Base-by-base conservation (phyloP, 2,888 invertebrate genomes). In the Phalera bucephala region DNA sequence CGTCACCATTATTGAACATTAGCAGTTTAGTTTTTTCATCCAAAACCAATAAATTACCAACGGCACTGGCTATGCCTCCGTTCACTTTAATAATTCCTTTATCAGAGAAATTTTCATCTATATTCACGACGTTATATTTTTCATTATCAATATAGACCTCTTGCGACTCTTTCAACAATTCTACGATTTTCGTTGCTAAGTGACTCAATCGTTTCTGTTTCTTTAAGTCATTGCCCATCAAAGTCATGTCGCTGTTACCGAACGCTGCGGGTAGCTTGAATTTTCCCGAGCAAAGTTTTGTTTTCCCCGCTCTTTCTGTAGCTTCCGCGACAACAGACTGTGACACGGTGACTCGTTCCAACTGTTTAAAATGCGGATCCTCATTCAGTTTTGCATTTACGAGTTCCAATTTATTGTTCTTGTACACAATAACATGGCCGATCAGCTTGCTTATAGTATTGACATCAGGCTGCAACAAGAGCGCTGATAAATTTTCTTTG, bases 231-330 rank as follows among this genome's bases (percentile, higher is more conserved):
- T 5, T 29, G 1, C 48, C 36, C 1, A 34, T 23, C 7, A 54
- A 4, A 8, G 31, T 35, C 22, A 55, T 19, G 23, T 56, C 52
- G n/a, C 14, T 26, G 14, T 55, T 56, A 3, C 55, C 55, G 10
- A 56, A 55, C 1, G 35, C 8, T 9, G 20, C 4, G 0, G 52
- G 55, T 0, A 55, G 42, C 34, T 41, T 52, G 2, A 49, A 31
- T 7, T 19, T 1, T 3, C 11, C 3, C 3, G 8, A 8, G 2
- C 2, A 2, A 31, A 54, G 22, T 9, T 36, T 40, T 12, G 21
- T 23, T 30, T 1, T 34, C 5, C 45, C 28, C 13, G 22, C 34
- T 4, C 33, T 22, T 33, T 35, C 39, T 9, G 39, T 34, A 3
- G 56, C 56, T 40, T 17, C 5, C 3, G 3, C 17, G 5, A 17